phyloP scores from a whole-genome alignment of 2,113 vertebrate genomes.

The Cranoglanis bouderius region DNA sequence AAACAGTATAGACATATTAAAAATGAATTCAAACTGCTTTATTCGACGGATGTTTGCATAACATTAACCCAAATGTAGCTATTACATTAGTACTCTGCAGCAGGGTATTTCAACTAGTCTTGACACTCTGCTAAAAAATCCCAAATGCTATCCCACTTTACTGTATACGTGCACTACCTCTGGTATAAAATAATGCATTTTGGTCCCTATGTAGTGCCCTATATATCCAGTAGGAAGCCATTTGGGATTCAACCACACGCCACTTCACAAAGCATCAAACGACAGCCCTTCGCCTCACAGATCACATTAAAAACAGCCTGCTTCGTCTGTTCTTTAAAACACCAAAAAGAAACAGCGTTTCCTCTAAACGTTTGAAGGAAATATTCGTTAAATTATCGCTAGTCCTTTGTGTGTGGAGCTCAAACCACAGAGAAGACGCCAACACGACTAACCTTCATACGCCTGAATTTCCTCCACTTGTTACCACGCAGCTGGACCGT shows the following conservation, averaged over 20 bases:
- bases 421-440: not conserved
- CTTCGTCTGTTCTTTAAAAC: not conserved
- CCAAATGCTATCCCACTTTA: not conserved
- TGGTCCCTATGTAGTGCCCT: not conserved
- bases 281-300: not conserved
- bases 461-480: conserved; percentile 71
- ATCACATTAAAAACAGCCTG: too few relatives aligned
- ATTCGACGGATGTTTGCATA: not conserved
- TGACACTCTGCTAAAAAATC: not conserved
- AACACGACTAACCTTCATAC: conserved; percentile 69
- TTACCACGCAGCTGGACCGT: conserved; percentile 63
- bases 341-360: not conserved
- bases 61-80: too few relatives aligned
- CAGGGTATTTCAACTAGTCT: not conserved
- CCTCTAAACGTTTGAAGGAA: not conserved
- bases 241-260: not conserved
- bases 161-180: not conserved
- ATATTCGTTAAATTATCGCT: not conserved
- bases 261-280: not conserved
- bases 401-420: not conserved
- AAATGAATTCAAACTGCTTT: not conserved
- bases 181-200: too few relatives aligned
- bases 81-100: not conserved
- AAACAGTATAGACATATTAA: not conserved
- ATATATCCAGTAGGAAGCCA: not conserved